Base-by-base conservation (phyloP, 1,140 invertebrate species). In the Sycophila sp. region DNA sequence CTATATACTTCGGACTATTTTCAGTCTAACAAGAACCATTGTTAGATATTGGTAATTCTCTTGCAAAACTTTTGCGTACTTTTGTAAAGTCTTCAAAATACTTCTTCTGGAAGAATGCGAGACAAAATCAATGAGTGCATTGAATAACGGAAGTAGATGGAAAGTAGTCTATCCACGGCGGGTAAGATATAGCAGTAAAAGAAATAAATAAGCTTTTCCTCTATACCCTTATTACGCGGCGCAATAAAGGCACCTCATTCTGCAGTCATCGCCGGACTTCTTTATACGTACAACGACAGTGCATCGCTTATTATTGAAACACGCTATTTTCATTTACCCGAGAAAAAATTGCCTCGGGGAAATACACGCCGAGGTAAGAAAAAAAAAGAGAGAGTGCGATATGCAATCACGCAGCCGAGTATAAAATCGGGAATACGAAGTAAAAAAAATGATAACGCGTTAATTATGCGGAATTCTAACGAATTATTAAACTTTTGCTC, bases 281-380 rank as follows among this genome's bases (percentile, higher is more conserved):
- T 55, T 42, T 22, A 42, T 66, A 51, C 26, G 55, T 53, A 15
- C 17, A 26, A 53, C n/a, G 26, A n/a, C 49, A 55, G 49, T 15
- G 19, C 7, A 26, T 32, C 26, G 34, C 28, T 24, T 55, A 55
- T 66, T 55, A 66, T 66, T 66, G 42, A 55, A 36, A 66, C 34
- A 66, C 26, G 49, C 49, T 42, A 66, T 55, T 65, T 53, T 42
- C 34, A 69, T 74, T 72, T 64, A 28, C 34, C 32, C 34, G 22
- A 19, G 22, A 40, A 53, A 51, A 49, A 74, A 68, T 74, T 68
- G 60, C 58, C 56, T 47, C 42, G 15, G 13, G 19, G 38, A 64
- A 45, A 4, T 36, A 49, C 34, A 19, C 22, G 4, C 22, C 10
- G 19, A 64, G 47, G 22, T 4, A 64, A 64, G 34, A 53, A 64